A percentile compares a stretch with the other conserved stretches of the same genome.
These are phyloP conservation scores for Drosophila quadrilineata DNA, from an alignment of 1,140 invertebrate genomes.

Conservation along the genomic window DNA sequence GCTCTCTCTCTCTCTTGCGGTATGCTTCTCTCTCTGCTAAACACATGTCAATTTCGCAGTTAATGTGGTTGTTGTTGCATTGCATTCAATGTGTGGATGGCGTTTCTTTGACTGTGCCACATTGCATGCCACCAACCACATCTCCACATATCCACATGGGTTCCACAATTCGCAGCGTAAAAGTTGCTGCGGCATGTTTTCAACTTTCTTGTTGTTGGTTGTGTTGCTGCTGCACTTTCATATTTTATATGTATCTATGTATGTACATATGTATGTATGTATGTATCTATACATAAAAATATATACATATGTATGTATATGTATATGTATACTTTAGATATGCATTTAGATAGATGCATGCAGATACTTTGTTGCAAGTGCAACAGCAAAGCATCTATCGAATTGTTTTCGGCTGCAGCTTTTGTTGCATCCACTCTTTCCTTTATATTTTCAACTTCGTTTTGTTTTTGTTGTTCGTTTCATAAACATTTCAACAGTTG, in stretches of 20 bases:
- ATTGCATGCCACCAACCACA: too few relatives aligned
- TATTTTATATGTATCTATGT: constrained; percentile 43
- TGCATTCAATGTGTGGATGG: constrained; percentile 28
- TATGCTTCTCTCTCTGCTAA: background rate
- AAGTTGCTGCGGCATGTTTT: constrained; percentile 68
- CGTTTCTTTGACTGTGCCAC: constrained; percentile 7
- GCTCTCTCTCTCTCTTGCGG: background rate
- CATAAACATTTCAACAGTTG: constrained; percentile 77
- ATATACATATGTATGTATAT: too few relatives aligned
- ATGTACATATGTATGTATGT: too few relatives aligned
- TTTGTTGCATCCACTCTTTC: too few relatives aligned
- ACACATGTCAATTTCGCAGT: constrained; percentile 10
- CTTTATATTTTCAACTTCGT: too few relatives aligned
- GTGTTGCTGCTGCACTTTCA: constrained; percentile 61
- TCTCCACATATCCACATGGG: constrained; percentile 56
- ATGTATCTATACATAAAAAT: too few relatives aligned
- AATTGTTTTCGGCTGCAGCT: constrained; percentile 15
- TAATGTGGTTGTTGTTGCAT: constrained; percentile 12
- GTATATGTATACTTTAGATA: too few relatives aligned
- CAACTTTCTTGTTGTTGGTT: constrained; percentile 18
- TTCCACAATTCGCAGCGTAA: constrained; percentile 61
- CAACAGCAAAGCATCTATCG: constrained; percentile 23
- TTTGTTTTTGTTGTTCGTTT: constrained; percentile 44
- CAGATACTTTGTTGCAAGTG: background rate
- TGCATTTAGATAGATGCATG: background rate